Evolutionary conservation across 2,797 vertebrate species (phyloP), one percentile per base, ranked within the genome.

Genomic region (Capromys pilorides): DNA sequence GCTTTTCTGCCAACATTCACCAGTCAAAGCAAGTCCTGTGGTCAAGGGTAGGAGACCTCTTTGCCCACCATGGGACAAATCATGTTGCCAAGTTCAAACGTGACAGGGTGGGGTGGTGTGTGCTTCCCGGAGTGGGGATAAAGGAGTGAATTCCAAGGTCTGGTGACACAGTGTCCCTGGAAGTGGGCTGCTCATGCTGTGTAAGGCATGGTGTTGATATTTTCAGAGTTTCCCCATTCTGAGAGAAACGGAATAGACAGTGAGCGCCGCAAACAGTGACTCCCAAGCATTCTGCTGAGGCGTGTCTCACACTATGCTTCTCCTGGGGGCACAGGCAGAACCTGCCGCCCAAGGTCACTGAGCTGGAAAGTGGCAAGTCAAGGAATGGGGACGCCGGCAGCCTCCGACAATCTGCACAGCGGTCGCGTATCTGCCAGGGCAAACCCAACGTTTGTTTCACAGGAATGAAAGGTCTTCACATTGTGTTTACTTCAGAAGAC

Each of bases 381-480:
- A 21, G 80, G n/a, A 39, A 33, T 33, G 6, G 86, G 75, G 41
- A 12, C 33, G 51, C 71, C 59, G 49, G 77, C 24, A 79, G 26
- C 2, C 33, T 91, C 86, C 78, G 39, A 31, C 57, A 24, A 59
- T 94, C 69, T 86, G 69, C 86, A 21, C 88, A 57, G 31, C 31
- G 62, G 33, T 75, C 75, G n/a, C 12, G 3, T 59, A 54, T 49
- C 19, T 67, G 36, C 41, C 31, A 14, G 11, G 62, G 54, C 39
- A 88, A 90, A 88, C 39, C 21, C 59, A 79, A 21, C 61, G 61
- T n/a, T 85, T 59, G 28, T 59, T 77, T 91, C 66, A 77, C 69
- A 78, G 24, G 28, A 83, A 57, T 66, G 88, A 83, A 83, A 57
- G 24, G 18, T 51, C 51, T 45, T 59, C 10, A 7, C 51, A n/a